Evolutionary conservation across 2,113 vertebrate genomes (phyloP), one percentile per base, ranked within the genome.

Genomic region (Macroglossus sobrinus): DNA sequence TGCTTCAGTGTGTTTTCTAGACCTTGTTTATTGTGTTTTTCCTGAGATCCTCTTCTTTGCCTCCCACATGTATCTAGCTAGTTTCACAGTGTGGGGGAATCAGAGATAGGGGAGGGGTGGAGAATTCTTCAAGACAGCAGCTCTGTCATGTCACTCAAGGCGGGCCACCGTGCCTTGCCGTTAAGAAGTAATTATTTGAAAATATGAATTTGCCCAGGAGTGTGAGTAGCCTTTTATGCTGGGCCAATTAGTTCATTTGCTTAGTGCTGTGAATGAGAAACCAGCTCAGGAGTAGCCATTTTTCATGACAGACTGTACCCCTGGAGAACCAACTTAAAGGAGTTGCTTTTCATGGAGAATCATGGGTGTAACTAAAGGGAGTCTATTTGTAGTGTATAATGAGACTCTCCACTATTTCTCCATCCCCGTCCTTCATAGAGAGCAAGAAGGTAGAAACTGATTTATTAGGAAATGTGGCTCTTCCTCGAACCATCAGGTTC

Each of bases 1-100:
- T 69, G 57, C 71, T 95, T 96, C 53, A 7, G 40, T 93, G 66
- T 96, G 43, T 96, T 98, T 97, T 97, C 0, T 11, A 88, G 84
- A 96, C 28, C 84, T 43, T 9, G 75, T 94, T 75, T 95, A 69
- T 94, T 91, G n/a, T 71, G 45, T 71, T 91, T 79, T 79, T 40
- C 21, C 50, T 80, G 30, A 91, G 45, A 33, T 79, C 69, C 7
- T 85, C 69, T 76, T 92, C 33, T 94, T 76, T 47, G 66, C 64
- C 84, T 93, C 79, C 35, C 59, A 55, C 11, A 64, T 40, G 33
- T 71, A 97, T 94, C 72, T 63, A 85, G 63, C 21, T 13, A 68
- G 50, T 80, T 92, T 92, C 61, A 35, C 38, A 38, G 79, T 50
- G 24, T 76, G 30, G 9, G 10, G 10, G 15, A n/a, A 10, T 71